A percentile compares a stretch with the other conserved stretches of the same genome.
Conservation (phyloP, 2,888 invertebrate genomes). For the Platypus cylindrus region DNA sequence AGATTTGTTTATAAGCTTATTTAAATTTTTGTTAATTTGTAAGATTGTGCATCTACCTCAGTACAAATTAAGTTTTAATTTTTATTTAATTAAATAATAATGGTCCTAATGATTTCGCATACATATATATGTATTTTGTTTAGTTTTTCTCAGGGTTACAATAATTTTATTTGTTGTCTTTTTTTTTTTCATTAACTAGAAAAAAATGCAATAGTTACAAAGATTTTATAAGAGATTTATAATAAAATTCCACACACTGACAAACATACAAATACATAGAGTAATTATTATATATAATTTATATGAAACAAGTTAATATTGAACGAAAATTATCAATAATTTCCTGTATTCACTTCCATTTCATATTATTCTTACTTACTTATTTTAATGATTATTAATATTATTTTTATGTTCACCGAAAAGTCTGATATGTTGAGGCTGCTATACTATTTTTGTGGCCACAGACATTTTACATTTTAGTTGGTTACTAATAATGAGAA, state of each 20-base stretch:
- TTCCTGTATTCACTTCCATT: too few species aligned
- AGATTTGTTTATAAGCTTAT: too few species aligned
- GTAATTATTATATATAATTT: too few species aligned
- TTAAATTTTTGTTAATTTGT: too few species aligned
- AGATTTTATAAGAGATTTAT: not conserved
- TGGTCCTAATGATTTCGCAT: constrained; percentile 5
- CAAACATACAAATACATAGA: constrained; percentile 10
- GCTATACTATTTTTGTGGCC: constrained; percentile 31
- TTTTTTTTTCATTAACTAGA: too few species aligned
- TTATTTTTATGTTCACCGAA: constrained; percentile 19
- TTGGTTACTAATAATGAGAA: too few species aligned
- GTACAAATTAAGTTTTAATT: constrained; percentile 18
- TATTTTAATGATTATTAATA: too few species aligned
- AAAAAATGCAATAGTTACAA: constrained; percentile 1
- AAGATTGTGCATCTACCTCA: constrained; percentile 34
- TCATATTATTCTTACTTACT: too few species aligned
- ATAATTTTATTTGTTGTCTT: too few species aligned
- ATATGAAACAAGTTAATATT: too few species aligned
- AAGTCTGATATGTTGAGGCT: constrained; percentile 33
- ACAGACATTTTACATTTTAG: constrained; percentile 24
- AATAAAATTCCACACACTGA: not conserved
- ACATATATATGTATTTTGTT: constrained; percentile 15
- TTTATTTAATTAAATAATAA: constrained; percentile 10
- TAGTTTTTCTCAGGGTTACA: constrained; percentile 31
- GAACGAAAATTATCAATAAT: too few species aligned